Percentiles rank a stretch among this genome's conserved stretches.
These are phyloP conservation scores for Xestia sexstrigata DNA, from an alignment of 2,888 invertebrate species.

Conservation along the genomic window DNA sequence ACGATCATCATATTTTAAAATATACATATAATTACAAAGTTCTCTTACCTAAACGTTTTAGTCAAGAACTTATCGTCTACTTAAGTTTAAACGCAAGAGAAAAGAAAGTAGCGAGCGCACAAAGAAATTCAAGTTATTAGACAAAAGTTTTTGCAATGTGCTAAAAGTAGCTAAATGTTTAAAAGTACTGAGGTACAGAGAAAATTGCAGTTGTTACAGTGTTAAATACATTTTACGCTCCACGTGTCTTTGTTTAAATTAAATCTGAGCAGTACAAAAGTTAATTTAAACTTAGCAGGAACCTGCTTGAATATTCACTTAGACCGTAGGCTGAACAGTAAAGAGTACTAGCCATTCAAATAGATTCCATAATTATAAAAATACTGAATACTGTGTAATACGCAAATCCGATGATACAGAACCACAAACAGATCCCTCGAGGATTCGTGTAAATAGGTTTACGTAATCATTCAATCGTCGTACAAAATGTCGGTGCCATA, in stretches of 20 bases:
- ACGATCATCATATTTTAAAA: background rate
- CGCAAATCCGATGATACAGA: constrained; percentile 6
- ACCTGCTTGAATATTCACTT: constrained; percentile 17
- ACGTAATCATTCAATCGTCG: constrained; percentile 58
- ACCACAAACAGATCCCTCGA: background rate
- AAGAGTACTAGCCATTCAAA: constrained; percentile 30
- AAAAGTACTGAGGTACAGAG: constrained; percentile 10
- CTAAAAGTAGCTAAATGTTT: constrained; percentile 39
- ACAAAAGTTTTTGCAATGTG: constrained; percentile 39
- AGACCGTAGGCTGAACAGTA: background rate
- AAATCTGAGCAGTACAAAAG: constrained; percentile 26
- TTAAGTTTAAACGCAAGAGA: constrained; percentile 34
- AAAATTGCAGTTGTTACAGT: constrained; percentile 29
- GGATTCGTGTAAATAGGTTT: constrained; percentile 29
- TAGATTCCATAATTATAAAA: constrained; percentile 32
- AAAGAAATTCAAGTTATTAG: constrained; percentile 45
- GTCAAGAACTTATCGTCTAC: constrained; percentile 45
- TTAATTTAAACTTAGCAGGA: constrained; percentile 4
- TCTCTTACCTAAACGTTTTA: constrained; percentile 16
- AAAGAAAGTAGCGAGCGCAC: constrained; percentile 25
- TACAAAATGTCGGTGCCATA: constrained; percentile 77
- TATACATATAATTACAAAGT: constrained; percentile 18
- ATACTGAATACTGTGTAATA: constrained; percentile 18
- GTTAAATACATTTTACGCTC: constrained; percentile 1
- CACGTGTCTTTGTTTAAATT: constrained; percentile 4